Percentiles rank a stretch among this genome's conserved stretches.
Conservation (phyloP, 2,797 vertebrate genomes). For the Natrix natrix region DNA sequence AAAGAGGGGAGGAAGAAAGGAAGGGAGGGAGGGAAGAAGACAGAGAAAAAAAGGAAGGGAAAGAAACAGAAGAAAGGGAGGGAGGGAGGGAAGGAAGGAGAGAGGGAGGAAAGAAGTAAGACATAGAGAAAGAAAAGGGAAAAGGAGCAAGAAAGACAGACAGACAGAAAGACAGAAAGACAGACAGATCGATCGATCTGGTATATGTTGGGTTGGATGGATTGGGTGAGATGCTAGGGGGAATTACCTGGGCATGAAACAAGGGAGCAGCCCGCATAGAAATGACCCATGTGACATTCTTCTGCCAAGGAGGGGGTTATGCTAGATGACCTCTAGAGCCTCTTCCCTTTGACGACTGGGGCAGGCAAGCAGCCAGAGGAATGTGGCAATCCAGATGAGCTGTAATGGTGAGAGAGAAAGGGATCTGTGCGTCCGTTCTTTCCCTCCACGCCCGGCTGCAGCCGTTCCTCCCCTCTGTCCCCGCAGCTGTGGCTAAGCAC, state of each 20-base stretch:
- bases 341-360: background rate
- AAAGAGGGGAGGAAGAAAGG: accelerated
- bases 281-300: background rate
- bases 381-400: background rate
- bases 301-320: background rate
- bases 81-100: no score
- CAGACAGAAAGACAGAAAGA: no score
- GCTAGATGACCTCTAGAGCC: background rate
- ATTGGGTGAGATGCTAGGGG: background rate
- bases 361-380: background rate
- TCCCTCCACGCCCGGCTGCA: background rate
- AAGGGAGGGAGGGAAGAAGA: accelerated
- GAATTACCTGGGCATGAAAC: background rate
- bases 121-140: accelerated
- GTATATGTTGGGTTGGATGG: no score
- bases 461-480: background rate
- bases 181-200: no score
- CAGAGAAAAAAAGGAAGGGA: accelerated
- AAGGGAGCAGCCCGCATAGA: background rate
- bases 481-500: background rate
- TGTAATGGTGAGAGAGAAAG: background rate
- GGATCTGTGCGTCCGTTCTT: background rate
- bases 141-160: no score
- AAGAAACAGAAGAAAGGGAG: no score
- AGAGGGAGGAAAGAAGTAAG: no score